Evolutionary conservation across 1,140 invertebrate species (phyloP).

Genomic region (Tenebrio molitor): DNA sequence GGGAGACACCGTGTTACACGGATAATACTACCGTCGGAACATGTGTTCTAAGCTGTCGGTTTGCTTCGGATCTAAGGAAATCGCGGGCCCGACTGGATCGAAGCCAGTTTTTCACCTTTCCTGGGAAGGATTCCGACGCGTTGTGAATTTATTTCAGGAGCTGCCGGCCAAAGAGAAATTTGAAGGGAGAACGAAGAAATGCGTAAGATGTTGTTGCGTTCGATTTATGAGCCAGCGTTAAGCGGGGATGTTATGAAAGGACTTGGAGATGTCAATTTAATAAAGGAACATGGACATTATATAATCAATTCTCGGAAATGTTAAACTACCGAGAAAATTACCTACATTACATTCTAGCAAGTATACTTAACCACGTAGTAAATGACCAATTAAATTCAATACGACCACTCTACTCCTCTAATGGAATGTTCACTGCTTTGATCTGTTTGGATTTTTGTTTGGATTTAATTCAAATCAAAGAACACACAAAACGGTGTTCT

Average conservation of each 20-base stretch:
- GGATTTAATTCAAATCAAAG: too few species aligned
- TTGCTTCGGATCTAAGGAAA: constrained; percentile 12
- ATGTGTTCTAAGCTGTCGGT: constrained; percentile 25
- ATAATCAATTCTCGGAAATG: neutral
- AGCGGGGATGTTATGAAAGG: neutral
- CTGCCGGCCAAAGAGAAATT: neutral
- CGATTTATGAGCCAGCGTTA: neutral
- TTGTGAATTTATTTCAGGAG: neutral
- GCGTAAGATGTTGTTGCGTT: neutral
- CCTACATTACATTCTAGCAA: neutral
- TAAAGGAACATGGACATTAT: too few species aligned
- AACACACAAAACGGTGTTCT: too few species aligned
- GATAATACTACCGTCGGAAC: constrained; percentile 48
- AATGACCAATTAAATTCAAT: neutral
- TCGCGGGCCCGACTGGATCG: constrained; percentile 4
- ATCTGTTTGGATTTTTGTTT: too few species aligned
- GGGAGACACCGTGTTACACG: constrained; percentile 56
- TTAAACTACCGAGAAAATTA: neutral
- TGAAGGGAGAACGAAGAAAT: neutral
- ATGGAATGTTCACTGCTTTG: too few species aligned
- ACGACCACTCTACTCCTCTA: neutral
- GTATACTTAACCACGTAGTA: neutral
- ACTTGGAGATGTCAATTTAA: too few species aligned
- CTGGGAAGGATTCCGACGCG: neutral
- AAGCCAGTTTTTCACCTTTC: constrained; percentile 17